Conservation (phyloP, 2,888 invertebrate genomes). For the Eupithecia subumbrata region DNA sequence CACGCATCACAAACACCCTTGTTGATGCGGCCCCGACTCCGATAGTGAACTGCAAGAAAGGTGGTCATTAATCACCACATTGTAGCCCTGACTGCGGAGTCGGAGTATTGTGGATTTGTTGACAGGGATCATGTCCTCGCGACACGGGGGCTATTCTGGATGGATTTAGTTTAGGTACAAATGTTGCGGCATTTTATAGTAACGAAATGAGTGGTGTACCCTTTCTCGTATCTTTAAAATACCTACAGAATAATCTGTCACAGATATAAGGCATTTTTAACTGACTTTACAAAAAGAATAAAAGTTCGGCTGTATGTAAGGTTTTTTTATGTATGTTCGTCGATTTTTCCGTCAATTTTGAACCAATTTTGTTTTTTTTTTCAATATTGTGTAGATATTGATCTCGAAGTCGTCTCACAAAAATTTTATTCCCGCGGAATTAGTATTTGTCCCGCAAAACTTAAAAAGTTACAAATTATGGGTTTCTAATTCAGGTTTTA, state of each 20-base stretch:
- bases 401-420: no score
- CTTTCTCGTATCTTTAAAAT: background rate
- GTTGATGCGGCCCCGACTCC: slow-evolving; percentile 39
- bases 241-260: background rate
- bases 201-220: background rate
- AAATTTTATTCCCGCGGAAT: no score
- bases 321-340: no score
- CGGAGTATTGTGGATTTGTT: slow-evolving; percentile 79
- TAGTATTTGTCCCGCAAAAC: no score
- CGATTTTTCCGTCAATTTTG: no score
- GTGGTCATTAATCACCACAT: slow-evolving; percentile 77
- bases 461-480: no score
- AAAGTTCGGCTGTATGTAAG: no score
- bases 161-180: background rate
- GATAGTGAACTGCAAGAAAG: slow-evolving; percentile 71
- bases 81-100: slow-evolving; percentile 77
- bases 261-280: no score
- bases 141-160: slow-evolving; percentile 67
- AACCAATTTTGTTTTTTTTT: no score
- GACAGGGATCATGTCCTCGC: slow-evolving; percentile 77
- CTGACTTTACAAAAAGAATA: no score
- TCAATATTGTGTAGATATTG: no score
- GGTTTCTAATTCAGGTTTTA: no score
- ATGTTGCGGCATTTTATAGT: background rate
- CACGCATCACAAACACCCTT: slow-evolving; percentile 4